Conservation (phyloP, 2,113 vertebrate species). For the Nematolebias whitei region DNA sequence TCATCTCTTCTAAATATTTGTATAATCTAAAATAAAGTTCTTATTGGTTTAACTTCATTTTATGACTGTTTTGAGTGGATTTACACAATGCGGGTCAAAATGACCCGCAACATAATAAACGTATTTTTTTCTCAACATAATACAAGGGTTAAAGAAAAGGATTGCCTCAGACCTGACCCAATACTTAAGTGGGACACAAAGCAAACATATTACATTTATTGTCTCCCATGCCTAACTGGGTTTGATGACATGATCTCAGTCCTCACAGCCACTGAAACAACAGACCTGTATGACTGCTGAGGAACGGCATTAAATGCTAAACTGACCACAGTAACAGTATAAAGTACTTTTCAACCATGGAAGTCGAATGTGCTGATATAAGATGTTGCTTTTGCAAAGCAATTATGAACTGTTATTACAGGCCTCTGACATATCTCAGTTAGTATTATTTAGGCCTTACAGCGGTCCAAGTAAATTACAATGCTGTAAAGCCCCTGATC, state of each 20-base stretch:
- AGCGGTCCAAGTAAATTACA: constrained; percentile 12
- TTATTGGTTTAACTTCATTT: no score
- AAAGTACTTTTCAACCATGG: not conserved
- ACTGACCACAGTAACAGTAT: constrained; percentile 1
- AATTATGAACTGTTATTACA: constrained; percentile 6
- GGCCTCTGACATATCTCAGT: not conserved
- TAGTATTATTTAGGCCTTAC: not conserved
- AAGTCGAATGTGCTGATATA: constrained; percentile 4
- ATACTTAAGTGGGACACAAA: constrained; percentile 38
- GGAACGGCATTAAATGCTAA: constrained; percentile 7
- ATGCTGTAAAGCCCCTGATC: constrained; percentile 1
- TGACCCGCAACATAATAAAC: no score
- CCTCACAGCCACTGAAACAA: not conserved
- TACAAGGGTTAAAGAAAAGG: constrained; percentile 39
- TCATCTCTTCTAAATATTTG: no score
- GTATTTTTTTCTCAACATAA: no score
- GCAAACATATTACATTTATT: constrained; percentile 10
- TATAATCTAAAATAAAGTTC: no score
- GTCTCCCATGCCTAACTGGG: not conserved
- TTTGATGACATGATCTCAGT: not conserved
- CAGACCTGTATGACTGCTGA: not conserved
- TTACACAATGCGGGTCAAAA: no score
- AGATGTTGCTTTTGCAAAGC: constrained; percentile 11
- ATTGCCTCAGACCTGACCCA: constrained; percentile 46
- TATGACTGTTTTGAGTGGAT: no score